A percentile compares a stretch with the other conserved stretches of the same genome.
These are phyloP conservation scores for Tetranychus piercei DNA, from an alignment of 2,888 invertebrate species.

Conservation along the genomic window DNA sequence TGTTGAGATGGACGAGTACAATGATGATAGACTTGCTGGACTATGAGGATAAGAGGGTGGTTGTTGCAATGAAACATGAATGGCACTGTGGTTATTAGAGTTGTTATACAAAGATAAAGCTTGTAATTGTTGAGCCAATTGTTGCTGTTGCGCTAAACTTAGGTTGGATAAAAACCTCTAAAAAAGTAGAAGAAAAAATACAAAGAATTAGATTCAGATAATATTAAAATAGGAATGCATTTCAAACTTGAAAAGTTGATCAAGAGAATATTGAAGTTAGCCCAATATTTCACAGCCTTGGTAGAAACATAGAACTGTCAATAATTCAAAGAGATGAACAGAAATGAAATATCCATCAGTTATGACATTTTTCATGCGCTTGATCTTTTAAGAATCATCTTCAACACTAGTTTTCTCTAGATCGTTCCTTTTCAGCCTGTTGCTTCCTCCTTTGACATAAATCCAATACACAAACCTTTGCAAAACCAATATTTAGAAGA, in stretches of 20 bases:
- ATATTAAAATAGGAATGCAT: not conserved
- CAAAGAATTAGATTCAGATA: not conserved
- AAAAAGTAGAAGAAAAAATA: not conserved
- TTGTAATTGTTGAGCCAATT: constrained; percentile 69
- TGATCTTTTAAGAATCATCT: too few relatives aligned
- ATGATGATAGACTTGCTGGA: constrained; percentile 24
- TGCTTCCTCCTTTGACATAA: not conserved
- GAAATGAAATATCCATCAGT: not conserved
- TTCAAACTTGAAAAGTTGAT: too few relatives aligned
- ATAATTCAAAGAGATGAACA: not conserved
- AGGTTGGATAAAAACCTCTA: constrained; percentile 8
- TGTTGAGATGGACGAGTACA: constrained; percentile 24
- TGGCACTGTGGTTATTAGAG: constrained; percentile 39
- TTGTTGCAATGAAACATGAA: constrained; percentile 29
- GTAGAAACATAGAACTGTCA: not conserved
- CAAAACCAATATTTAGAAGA: constrained; percentile 8
- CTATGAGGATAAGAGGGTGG: constrained; percentile 18
- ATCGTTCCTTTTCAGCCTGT: too few relatives aligned
- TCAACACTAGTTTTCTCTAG: too few relatives aligned
- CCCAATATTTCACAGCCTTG: too few relatives aligned
- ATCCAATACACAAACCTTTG: not conserved
- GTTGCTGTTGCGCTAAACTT: constrained; percentile 44
- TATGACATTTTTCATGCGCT: too few relatives aligned
- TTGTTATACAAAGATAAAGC: constrained; percentile 50
- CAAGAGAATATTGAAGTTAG: too few relatives aligned